Evolutionary conservation across 1,140 invertebrate genomes (phyloP), one percentile per base, ranked within the genome.

Genomic region (Sitobion miscanthi): DNA sequence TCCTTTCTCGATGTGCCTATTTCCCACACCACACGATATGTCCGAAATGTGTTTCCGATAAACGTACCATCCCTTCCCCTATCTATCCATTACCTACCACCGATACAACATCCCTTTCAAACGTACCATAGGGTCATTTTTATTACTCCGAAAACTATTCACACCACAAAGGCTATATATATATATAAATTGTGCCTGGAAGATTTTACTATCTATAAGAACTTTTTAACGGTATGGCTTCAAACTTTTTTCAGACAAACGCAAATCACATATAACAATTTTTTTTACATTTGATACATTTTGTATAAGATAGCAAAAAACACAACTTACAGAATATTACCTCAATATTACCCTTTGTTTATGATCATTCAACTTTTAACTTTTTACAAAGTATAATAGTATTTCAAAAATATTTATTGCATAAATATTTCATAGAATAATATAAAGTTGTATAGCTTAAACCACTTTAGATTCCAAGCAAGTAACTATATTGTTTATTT

Each of bases 21-120:
- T 69, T 42, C 89, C 35, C 54, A 25, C 54, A 57, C 89, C 25
- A 69, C 38, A 90, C 57, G 30, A 47, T 69, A 91, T n/a, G 42
- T 62, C n/a, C 90, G 30, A 69, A 91, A 91, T 91, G 90, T 91
- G 90, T 92, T 92, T 92, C 90, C 90, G 77, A 92, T 83, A 92
- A 92, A 92, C 35, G 38, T 49, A 82, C 3, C 54, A 49, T 30
- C 35, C 11, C 8, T 11, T 3, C 25, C 25, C 23, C 25, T 23
- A 90, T 38, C 52, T 77, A n/a, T n/a, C 62, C 62, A 77, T 35
- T 77, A 77, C 62, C n/a, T 14, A n/a, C 89, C 7, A 6, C 23
- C 25, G 23, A 21, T 5, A 47, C 57, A 42, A 30, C 30, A 91
- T 20, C 25, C 69, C 23, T 35, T 49, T 82, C n/a, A n/a, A 45